Percentiles rank a stretch among this genome's conserved stretches.
Conservation (phyloP, 2,888 invertebrate species). For the Dasypogon diadema region DNA sequence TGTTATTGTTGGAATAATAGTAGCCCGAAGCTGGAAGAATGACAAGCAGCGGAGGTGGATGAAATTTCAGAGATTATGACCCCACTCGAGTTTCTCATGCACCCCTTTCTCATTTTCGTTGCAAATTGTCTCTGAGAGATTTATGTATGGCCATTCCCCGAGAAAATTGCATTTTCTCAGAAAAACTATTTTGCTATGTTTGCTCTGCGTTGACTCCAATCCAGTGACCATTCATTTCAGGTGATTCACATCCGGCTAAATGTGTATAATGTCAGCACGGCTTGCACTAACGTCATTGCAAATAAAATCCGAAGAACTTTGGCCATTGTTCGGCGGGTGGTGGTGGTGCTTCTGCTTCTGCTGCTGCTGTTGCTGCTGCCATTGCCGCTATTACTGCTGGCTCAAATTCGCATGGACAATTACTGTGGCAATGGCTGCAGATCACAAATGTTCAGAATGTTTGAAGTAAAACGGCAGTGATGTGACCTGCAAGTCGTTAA, state of each 20-base stretch:
- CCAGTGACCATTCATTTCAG: neutral
- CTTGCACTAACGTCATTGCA: neutral
- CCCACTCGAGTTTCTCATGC: neutral
- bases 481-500: constrained; percentile 1
- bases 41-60: too few relatives aligned
- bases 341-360: neutral
- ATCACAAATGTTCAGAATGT: neutral
- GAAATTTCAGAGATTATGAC: neutral
- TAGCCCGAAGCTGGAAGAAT: too few relatives aligned
- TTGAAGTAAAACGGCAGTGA: neutral
- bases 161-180: constrained; percentile 3
- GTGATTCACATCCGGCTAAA: constrained; percentile 3
- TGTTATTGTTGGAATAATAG: neutral
- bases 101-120: constrained; percentile 1
- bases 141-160: neutral
- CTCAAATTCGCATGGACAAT: neutral
- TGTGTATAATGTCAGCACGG: neutral
- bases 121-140: neutral
- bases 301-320: neutral
- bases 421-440: neutral
- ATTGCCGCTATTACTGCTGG: neutral
- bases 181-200: neutral
- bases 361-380: neutral
- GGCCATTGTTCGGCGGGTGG: neutral
- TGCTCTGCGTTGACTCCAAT: neutral